Evolutionary conservation across 2,113 vertebrate genomes (phyloP).

Genomic region (Prunella himalayana): DNA sequence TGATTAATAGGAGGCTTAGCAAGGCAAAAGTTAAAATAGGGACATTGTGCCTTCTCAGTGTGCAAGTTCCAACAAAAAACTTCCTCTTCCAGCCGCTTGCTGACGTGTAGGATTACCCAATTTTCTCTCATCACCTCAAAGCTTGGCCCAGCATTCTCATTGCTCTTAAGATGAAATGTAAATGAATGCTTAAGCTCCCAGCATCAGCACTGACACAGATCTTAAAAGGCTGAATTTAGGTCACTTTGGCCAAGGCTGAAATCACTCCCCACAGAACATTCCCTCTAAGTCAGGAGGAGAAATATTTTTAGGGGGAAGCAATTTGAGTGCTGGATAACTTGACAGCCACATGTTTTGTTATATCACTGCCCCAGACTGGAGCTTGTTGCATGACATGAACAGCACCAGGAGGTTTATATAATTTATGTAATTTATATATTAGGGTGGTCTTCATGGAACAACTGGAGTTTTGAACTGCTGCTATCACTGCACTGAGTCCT

Average conservation of each 20-base stretch:
- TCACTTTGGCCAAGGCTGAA: background rate
- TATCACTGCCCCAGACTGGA: background rate
- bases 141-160: background rate
- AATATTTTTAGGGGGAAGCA: background rate
- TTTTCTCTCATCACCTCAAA: constrained; percentile 43
- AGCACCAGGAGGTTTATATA: background rate
- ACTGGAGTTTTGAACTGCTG: background rate
- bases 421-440: background rate
- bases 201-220: background rate
- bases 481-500: background rate
- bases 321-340: background rate
- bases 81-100: constrained; percentile 12
- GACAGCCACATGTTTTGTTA: background rate
- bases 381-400: too few species aligned
- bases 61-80: constrained; percentile 57
- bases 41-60: background rate
- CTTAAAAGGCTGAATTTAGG: background rate
- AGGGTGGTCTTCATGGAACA: background rate
- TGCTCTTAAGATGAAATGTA: background rate
- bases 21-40: background rate
- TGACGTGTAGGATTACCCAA: constrained; percentile 36
- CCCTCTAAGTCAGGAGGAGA: background rate
- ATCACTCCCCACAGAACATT: background rate
- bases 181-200: constrained; percentile 4
- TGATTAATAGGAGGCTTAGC: background rate